Percentiles rank a stretch among this genome's conserved stretches.
phyloP scores from a whole-genome alignment of 2,888 invertebrate genomes.

The Sphecodes monilicornis region DNA sequence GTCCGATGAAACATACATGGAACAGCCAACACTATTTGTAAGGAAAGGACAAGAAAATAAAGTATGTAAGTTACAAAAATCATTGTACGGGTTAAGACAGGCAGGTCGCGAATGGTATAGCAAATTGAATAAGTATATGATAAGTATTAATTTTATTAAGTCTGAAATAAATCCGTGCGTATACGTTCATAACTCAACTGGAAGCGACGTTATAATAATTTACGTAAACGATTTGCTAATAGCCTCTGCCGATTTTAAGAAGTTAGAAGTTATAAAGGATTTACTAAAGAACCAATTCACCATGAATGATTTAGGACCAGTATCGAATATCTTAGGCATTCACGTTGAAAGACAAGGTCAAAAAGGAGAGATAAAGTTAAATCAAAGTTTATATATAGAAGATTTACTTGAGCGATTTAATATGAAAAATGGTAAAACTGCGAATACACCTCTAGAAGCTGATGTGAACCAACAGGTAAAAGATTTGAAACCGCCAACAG shows the following conservation, averaged over 20 bases:
- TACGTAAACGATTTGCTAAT: slow-evolving; percentile 56
- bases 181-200: slow-evolving; percentile 28
- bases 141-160: slow-evolving; percentile 19
- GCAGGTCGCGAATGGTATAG: slow-evolving; percentile 56
- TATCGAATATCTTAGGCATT: too few relatives aligned
- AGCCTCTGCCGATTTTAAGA: slow-evolving; percentile 1
- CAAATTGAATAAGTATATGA: slow-evolving; percentile 42
- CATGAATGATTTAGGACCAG: too few relatives aligned
- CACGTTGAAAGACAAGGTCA: too few relatives aligned
- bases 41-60: slow-evolving; percentile 35
- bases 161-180: slow-evolving; percentile 50
- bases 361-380: too few relatives aligned
- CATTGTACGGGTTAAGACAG: slow-evolving; percentile 60
- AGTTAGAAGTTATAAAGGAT: slow-evolving; percentile 2
- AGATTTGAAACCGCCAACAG: too few relatives aligned
- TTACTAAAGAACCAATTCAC: slow-evolving; percentile 11
- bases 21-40: slow-evolving; percentile 19
- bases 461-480: too few relatives aligned
- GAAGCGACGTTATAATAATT: slow-evolving; percentile 32
- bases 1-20: too few relatives aligned
- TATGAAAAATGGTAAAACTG: too few relatives aligned
- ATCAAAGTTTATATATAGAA: too few relatives aligned
- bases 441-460: too few relatives aligned
- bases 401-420: too few relatives aligned
- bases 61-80: too few relatives aligned